Evolutionary conservation across 2,888 invertebrate species (phyloP).

Genomic region (Luperina testacea): DNA sequence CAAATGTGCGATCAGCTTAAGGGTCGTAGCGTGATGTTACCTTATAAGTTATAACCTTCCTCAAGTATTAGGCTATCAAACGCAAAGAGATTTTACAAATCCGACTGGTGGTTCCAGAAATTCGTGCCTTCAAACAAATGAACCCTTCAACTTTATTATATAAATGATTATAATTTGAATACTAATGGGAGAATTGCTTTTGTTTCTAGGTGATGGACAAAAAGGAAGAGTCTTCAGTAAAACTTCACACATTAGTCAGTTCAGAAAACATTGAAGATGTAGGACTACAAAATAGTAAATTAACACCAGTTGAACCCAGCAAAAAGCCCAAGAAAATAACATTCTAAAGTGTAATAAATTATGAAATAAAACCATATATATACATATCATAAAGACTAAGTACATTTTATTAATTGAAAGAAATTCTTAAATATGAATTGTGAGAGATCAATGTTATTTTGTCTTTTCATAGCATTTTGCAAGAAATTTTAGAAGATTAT

Average conservation of each 20-base stretch:
- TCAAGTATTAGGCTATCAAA: too few relatives aligned
- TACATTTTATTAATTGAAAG: conserved; percentile 27
- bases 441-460: conserved; percentile 57
- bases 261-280: conserved; percentile 85
- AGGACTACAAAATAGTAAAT: conserved; percentile 68
- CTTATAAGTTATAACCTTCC: neutral
- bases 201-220: conserved; percentile 80
- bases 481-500: conserved; percentile 9
- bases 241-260: conserved; percentile 83
- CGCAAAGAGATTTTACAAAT: too few relatives aligned
- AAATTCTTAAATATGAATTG: conserved; percentile 11
- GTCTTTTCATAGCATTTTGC: conserved; percentile 56
- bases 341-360: conserved; percentile 72
- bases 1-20: too few relatives aligned
- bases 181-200: neutral
- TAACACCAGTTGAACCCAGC: conserved; percentile 55
- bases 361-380: conserved; percentile 37
- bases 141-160: neutral
- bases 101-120: neutral
- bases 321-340: conserved; percentile 87
- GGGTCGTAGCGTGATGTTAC: neutral
- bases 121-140: neutral
- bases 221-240: conserved; percentile 85
- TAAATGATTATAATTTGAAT: neutral
- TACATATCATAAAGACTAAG: neutral